Percentiles rank a stretch among this genome's conserved stretches.
phyloP scores from a whole-genome alignment of 2,113 vertebrate species.

The Microcebus murinus region DNA sequence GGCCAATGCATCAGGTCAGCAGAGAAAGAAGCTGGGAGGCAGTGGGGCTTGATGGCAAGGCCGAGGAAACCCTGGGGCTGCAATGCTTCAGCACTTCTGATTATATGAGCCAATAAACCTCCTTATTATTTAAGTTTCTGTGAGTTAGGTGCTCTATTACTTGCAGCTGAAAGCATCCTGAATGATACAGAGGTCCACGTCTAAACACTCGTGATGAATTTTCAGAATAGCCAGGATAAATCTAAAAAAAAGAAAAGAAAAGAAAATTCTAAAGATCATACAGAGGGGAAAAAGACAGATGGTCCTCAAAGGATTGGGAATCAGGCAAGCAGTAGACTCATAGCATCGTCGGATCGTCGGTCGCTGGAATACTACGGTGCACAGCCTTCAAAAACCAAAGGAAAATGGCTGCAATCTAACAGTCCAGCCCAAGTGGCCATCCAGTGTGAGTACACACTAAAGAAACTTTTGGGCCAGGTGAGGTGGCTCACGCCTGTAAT shows the following conservation, averaged over 20 bases:
- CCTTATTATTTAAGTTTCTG: background rate
- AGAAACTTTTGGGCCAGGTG: background rate
- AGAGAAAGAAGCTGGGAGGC: background rate
- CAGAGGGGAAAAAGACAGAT: background rate
- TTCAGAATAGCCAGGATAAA: slow-evolving; percentile 5
- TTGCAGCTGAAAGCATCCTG: slow-evolving; percentile 10
- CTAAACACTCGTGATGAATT: background rate
- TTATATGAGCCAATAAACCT: background rate
- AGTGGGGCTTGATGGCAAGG: background rate
- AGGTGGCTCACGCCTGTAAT: too few relatives aligned
- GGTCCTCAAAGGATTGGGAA: background rate
- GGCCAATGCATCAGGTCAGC: too few relatives aligned
- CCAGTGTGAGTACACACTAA: background rate
- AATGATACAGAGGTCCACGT: background rate
- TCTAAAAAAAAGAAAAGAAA: background rate
- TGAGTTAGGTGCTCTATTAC: background rate
- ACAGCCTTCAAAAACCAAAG: background rate
- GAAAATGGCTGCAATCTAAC: background rate
- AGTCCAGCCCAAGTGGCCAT: background rate
- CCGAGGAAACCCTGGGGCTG: background rate
- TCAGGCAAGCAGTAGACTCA: background rate
- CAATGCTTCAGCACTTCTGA: background rate
- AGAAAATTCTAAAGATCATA: slow-evolving; percentile 11
- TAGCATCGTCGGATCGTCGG: rapidly evolving
- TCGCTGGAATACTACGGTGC: background rate